Evolutionary conservation across 2,797 vertebrate genomes (phyloP).

Genomic region (Gambusia yucatana): DNA sequence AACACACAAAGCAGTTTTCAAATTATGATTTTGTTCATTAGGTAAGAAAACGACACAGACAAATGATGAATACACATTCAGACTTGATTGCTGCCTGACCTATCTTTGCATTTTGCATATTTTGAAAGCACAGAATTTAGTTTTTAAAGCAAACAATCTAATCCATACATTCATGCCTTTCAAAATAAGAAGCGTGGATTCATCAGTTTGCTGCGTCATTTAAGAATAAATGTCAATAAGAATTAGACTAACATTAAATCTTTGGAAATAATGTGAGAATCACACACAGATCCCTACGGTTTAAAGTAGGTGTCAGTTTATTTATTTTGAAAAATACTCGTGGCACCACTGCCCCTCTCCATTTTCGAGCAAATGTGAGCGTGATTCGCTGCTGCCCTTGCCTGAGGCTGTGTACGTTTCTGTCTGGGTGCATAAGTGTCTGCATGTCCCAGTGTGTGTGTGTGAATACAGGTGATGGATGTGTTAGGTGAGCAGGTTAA

Average conservation of each 20-base stretch:
- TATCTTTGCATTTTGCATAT: not conserved
- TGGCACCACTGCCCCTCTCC: slow-evolving; percentile 35
- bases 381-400: slow-evolving; percentile 62
- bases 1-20: no score
- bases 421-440: slow-evolving; percentile 7
- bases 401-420: slow-evolving; percentile 26
- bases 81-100: not conserved
- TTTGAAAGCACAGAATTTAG: not conserved
- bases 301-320: not conserved
- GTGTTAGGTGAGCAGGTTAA: slow-evolving; percentile 76
- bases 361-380: slow-evolving; percentile 18
- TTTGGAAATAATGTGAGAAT: not conserved
- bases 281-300: not conserved
- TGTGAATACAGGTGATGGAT: slow-evolving; percentile 64
- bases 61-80: not conserved
- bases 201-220: not conserved
- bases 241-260: not conserved
- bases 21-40: no score
- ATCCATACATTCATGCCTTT: not conserved
- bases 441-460: slow-evolving; percentile 7
- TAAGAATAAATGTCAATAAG: not conserved
- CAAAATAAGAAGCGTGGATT: not conserved
- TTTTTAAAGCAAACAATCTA: not conserved
- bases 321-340: not conserved
- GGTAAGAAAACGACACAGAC: not conserved